phyloP scores from a whole-genome alignment of 2,797 vertebrate genomes.

The Poecilia picta region DNA sequence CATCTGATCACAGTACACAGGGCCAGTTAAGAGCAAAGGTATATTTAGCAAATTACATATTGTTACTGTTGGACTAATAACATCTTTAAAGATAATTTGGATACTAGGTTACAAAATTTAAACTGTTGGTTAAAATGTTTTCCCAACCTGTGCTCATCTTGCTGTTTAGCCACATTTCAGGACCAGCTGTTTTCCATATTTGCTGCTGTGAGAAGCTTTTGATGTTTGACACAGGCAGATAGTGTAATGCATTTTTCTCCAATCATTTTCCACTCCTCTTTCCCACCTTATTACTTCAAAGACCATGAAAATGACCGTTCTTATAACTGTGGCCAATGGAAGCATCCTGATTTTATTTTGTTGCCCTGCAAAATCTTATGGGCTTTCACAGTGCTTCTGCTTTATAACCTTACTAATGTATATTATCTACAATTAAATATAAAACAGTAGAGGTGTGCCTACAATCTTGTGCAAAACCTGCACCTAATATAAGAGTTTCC shows the following conservation, averaged over 20 bases:
- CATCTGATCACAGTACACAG: not conserved
- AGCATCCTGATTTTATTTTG: constrained; percentile 54
- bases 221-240: constrained; percentile 53
- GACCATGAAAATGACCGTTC: constrained; percentile 43
- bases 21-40: not conserved
- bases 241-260: constrained; percentile 67
- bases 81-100: constrained; percentile 29
- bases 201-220: constrained; percentile 50
- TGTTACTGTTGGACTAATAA: constrained; percentile 5
- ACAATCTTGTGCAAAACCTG: not conserved
- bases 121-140: constrained; percentile 18
- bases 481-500: not conserved
- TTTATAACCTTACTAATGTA: constrained; percentile 31
- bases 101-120: constrained; percentile 10
- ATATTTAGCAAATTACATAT: not conserved
- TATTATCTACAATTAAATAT: constrained; percentile 13
- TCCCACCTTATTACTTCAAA: constrained; percentile 62
- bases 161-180: constrained; percentile 44
- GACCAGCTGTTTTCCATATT: constrained; percentile 61
- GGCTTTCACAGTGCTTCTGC: constrained; percentile 51
- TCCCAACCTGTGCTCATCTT: constrained; percentile 51
- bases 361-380: constrained; percentile 56
- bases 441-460: not conserved
- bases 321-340: constrained; percentile 37
- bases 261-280: constrained; percentile 63